Conservation (phyloP, 2,113 vertebrate genomes). For the Genyomyrus donnyi region DNA sequence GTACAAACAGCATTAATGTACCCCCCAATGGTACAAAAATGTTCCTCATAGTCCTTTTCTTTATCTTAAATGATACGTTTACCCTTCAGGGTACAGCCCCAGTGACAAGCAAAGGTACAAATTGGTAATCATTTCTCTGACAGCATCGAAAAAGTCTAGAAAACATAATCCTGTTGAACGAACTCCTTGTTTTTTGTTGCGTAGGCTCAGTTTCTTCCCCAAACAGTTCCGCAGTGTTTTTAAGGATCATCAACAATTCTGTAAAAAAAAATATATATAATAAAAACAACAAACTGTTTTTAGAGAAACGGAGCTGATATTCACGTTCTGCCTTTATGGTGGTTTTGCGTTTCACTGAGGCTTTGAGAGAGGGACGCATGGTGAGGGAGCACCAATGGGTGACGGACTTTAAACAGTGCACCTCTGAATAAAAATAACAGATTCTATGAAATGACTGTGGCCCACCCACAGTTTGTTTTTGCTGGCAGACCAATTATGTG, state of each 20-base stretch:
- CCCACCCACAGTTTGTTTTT: conserved; percentile 30
- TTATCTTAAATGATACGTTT: no score
- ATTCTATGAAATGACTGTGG: not conserved
- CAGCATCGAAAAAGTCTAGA: not conserved
- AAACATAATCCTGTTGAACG: not conserved
- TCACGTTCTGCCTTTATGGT: not conserved
- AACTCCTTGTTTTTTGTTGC: no score
- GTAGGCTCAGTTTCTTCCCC: not conserved
- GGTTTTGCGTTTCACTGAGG: not conserved
- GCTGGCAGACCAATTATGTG: not conserved
- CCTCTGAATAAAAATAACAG: conserved; percentile 22
- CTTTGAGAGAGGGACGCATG: not conserved
- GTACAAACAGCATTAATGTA: no score
- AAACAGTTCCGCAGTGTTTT: not conserved
- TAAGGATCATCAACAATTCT: not conserved
- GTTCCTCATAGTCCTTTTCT: no score
- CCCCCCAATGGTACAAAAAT: no score
- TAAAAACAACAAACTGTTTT: not conserved
- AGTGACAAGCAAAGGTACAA: no score
- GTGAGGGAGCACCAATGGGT: not conserved
- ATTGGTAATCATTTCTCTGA: no score
- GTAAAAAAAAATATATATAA: not conserved
- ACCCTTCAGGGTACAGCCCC: no score
- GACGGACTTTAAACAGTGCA: conserved; percentile 5
- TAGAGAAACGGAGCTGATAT: not conserved